Conservation (phyloP, 2,113 vertebrate species). For the Daphoenositta chrysoptera region DNA sequence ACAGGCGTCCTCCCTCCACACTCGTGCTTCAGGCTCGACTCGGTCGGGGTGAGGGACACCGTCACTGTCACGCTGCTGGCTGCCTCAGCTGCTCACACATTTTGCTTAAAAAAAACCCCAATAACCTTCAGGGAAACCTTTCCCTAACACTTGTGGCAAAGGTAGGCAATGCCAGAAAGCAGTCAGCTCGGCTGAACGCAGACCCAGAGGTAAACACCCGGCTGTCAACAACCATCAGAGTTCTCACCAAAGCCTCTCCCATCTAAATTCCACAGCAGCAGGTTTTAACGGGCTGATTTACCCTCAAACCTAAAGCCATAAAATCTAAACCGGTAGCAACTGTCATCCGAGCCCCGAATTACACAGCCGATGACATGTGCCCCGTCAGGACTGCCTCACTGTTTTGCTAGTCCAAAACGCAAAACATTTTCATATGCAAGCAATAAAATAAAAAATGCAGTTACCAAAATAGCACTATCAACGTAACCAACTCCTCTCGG, state of each 20-base stretch:
- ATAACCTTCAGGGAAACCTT: constrained; percentile 12
- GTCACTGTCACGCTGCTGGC: neutral
- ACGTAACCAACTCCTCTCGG: constrained; percentile 33
- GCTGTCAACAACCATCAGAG: neutral
- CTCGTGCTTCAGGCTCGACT: neutral
- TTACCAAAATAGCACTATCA: constrained; percentile 64
- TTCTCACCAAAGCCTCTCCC: neutral
- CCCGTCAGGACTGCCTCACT: neutral
- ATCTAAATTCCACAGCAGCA: neutral
- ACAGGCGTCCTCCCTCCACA: neutral
- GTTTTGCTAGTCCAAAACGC: neutral
- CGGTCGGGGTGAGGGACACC: neutral
- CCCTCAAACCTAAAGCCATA: neutral
- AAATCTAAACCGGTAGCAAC: constrained; percentile 26
- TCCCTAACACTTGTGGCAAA: neutral
- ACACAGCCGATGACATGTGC: neutral
- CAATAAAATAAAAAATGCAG: neutral
- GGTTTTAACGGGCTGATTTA: constrained; percentile 31
- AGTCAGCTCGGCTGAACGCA: neutral
- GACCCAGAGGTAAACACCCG: constrained; percentile 3
- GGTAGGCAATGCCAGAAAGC: neutral
- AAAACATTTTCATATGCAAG: constrained; percentile 2
- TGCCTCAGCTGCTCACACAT: neutral
- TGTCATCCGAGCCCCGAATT: neutral
- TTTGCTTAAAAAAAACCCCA: neutral